These are phyloP conservation scores for Eupithecia pulchellata DNA, from an alignment of 2,888 invertebrate genomes.

Conservation along the genomic window DNA sequence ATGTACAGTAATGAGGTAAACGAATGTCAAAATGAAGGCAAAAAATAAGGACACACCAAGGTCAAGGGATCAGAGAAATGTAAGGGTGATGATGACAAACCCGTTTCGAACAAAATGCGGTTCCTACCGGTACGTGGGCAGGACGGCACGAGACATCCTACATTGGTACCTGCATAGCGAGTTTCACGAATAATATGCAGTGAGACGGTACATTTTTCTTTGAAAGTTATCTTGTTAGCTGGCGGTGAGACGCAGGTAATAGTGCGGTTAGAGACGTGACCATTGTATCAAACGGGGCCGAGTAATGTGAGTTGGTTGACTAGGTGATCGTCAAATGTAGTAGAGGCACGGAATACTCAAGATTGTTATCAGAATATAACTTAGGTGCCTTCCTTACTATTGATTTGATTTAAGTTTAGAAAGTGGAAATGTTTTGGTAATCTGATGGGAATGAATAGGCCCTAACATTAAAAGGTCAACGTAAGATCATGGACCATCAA, in stretches of 20 bases:
- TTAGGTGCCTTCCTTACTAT: not conserved
- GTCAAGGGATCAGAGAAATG: constrained; percentile 7
- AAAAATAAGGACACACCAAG: not conserved
- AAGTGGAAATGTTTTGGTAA: not conserved
- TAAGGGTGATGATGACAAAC: not conserved
- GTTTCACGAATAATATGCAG: constrained; percentile 35
- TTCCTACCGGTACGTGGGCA: constrained; percentile 27
- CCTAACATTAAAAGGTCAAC: not conserved
- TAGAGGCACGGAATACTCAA: not conserved
- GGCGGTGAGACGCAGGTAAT: not conserved
- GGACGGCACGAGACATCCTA: constrained; percentile 26
- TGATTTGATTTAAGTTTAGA: not conserved
- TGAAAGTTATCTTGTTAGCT: constrained; percentile 18
- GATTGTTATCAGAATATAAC: not conserved
- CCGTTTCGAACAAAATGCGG: constrained; percentile 10
- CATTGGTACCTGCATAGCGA: constrained; percentile 26
- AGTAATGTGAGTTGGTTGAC: not conserved
- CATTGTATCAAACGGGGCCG: constrained; percentile 6
- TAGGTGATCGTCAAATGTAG: not conserved
- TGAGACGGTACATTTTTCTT: constrained; percentile 37
- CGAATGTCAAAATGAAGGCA: no score
- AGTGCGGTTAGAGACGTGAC: constrained; percentile 10
- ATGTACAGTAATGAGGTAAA: not conserved
- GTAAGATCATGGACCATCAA: not conserved
- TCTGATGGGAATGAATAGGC: not conserved